Evolutionary conservation across 1,140 invertebrate genomes (phyloP).

Genomic region (Trigoniulus corallinus): DNA sequence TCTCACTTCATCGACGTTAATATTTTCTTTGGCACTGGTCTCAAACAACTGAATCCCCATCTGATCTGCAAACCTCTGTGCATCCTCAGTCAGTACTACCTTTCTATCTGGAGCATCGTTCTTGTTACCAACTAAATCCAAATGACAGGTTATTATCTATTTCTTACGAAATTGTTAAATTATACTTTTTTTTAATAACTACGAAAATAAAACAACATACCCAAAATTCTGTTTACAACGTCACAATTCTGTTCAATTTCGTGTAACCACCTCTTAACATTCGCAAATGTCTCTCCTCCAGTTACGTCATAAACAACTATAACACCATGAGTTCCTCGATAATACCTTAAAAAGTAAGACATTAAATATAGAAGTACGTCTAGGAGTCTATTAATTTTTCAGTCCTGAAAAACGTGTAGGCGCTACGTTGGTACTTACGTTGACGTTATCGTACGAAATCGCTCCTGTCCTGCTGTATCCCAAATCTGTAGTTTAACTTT

Average conservation of each 20-base stretch:
- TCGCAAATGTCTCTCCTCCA: conserved; percentile 96
- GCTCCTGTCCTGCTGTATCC: conserved; percentile 87
- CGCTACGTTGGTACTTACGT: conserved; percentile 36
- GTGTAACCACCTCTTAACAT: conserved; percentile 93
- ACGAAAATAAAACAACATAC: conserved; percentile 28
- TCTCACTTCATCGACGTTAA: conserved; percentile 91
- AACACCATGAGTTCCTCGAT: conserved; percentile 95
- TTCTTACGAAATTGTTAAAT: neutral
- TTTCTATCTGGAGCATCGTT: conserved; percentile 93
- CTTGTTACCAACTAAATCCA: conserved; percentile 87
- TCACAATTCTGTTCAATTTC: conserved; percentile 99
- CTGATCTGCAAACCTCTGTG: conserved; percentile 86
- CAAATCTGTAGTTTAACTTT: conserved; percentile 97
- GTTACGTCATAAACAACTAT: conserved; percentile 99
- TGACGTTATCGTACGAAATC: conserved; percentile 90
- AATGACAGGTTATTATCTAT: conserved; percentile 11
- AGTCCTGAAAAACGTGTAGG: too few species aligned
- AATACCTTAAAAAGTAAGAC: conserved; percentile 56
- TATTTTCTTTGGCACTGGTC: conserved; percentile 97
- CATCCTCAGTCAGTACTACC: conserved; percentile 93
- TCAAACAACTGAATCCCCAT: conserved; percentile 96
- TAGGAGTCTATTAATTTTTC: too few species aligned
- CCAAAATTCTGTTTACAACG: conserved; percentile 95
- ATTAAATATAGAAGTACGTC: too few species aligned
- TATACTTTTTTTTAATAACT: neutral